These are phyloP conservation scores for Limnephilus auricula DNA, from an alignment of 2,888 invertebrate genomes.

Conservation along the genomic window DNA sequence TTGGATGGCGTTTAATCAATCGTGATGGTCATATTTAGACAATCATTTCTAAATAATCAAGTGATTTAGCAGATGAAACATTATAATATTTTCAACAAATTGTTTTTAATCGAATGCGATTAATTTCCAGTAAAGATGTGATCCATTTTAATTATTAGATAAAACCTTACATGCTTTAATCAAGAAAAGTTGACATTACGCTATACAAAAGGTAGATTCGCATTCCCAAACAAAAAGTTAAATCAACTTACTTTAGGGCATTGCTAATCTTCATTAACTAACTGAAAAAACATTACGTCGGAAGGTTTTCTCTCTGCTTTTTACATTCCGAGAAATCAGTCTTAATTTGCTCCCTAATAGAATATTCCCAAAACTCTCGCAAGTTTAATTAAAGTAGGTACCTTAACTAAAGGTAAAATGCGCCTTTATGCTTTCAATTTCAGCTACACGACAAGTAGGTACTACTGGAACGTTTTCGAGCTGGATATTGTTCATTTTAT, in stretches of 20 bases:
- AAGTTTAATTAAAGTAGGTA: background rate
- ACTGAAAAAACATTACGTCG: background rate
- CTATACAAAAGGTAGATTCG: background rate
- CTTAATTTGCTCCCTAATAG: background rate
- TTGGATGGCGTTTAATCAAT: background rate
- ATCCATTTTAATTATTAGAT: background rate
- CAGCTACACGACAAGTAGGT: background rate
- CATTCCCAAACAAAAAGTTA: background rate
- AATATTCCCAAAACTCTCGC: background rate
- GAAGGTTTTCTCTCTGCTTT: background rate
- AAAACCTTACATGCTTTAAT: background rate
- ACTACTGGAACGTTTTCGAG: background rate
- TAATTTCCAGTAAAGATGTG: background rate
- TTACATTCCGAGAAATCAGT: background rate
- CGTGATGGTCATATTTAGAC: background rate
- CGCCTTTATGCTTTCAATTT: background rate
- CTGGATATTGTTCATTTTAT: background rate
- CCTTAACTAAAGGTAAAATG: conserved; percentile 5
- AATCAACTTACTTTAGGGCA: background rate
- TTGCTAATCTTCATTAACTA: background rate
- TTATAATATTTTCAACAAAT: background rate
- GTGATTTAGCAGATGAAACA: background rate
- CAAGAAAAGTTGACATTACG: background rate
- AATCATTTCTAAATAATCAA: background rate
- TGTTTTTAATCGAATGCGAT: background rate